Evolutionary conservation across 2,113 vertebrate species (phyloP), one percentile per base, ranked within the genome.

Genomic region (Buteo buteo): DNA sequence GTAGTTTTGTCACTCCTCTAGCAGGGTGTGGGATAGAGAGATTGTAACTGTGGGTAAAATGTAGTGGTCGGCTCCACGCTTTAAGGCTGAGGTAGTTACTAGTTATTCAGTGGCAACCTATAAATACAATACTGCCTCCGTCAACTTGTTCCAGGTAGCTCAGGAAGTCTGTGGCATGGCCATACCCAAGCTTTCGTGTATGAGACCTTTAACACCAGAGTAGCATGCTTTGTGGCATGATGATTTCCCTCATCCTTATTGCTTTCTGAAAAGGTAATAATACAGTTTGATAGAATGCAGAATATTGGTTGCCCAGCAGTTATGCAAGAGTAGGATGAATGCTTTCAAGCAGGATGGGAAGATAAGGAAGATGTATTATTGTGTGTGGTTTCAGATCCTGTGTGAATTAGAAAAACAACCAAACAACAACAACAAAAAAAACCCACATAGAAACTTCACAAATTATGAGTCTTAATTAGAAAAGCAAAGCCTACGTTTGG

Each of bases 341-440:
- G 15, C 29, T 70, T 81, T 78, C 55, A 47, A 70, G 26, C 5
- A 89, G 50, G 7, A 50, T 47, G 6, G 19, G 65, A 54, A 1
- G 1, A 8, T 49, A 25, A 3, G 18, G 62, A 82, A 71, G 0
- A 32, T 22, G 3, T 18, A 52, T 3, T 42, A n/a, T 2, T 40
- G 3, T 32, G 9, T 29, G 10, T 42, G n/a, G 14, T 61, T 91
- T 59, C 72, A 52, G 28, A 32, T 49, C 24, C 25, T 34, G 7
- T 6, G 7, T 47, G 34, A 89, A 58, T 49, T 70, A 62, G 38
- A 87, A 82, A 36, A 16, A 16, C 6, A 40, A n/a, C 0, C 1
- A 8, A 18, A 14, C 26, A 24, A 40, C 52, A 54, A 28, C 26
- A 28, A 52, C 9, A 16, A 32, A 36, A 40, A 14, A 18, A 3